A percentile compares a stretch with the other conserved stretches of the same genome.
phyloP scores from a whole-genome alignment of 2,113 vertebrate species.

The Pseudorectes ferrugineus region DNA sequence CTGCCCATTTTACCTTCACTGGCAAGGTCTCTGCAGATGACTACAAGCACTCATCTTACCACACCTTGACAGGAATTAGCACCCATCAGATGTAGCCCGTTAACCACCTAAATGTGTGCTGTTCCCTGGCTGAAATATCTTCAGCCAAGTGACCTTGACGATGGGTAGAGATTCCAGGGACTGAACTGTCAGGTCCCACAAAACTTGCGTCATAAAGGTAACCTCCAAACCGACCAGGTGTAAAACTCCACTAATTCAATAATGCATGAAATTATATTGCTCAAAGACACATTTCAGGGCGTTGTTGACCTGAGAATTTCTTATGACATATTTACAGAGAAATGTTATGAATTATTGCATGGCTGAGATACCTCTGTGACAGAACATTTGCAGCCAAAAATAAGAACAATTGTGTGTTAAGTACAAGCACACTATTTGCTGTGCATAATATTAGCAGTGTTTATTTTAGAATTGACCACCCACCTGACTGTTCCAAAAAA shows the following conservation, averaged over 20 bases:
- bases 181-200: neutral
- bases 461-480: constrained; percentile 21
- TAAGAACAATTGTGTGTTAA: neutral
- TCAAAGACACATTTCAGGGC: neutral
- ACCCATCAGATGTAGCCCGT: neutral
- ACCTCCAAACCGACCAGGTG: neutral
- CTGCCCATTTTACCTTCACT: neutral
- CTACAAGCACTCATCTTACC: neutral
- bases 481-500: neutral
- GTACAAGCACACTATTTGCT: neutral
- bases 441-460: neutral
- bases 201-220: neutral
- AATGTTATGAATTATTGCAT: neutral
- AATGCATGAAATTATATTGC: neutral
- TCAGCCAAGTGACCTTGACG: neutral
- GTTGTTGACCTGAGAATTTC: neutral
- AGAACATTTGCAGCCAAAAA: neutral
- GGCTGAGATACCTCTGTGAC: neutral
- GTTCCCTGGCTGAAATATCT: neutral
- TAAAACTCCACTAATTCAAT: neutral
- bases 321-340: neutral
- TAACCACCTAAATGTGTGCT: neutral
- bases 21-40: neutral
- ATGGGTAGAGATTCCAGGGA: neutral
- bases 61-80: neutral